These are phyloP conservation scores for Lycorma delicatula DNA, from an alignment of 1,140 invertebrate species.

Conservation along the genomic window DNA sequence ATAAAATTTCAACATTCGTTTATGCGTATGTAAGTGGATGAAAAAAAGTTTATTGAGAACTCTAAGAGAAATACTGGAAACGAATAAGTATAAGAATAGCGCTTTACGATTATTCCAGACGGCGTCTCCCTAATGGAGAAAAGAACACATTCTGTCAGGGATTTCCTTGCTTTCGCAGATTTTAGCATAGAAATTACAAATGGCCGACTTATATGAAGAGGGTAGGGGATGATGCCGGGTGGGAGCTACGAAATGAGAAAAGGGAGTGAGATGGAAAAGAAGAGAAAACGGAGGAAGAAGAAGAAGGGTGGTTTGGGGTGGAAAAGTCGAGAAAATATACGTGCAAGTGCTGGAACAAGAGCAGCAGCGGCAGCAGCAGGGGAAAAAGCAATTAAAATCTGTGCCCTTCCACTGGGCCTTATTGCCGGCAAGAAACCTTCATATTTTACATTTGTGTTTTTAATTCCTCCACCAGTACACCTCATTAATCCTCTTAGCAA, in stretches of 20 bases:
- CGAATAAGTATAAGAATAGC: no score
- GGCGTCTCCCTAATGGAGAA: not conserved
- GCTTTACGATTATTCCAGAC: no score
- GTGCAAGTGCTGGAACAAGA: not conserved
- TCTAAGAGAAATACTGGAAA: no score
- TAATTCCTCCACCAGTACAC: conserved; percentile 9
- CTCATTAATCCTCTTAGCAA: conserved; percentile 17
- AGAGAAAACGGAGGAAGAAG: conserved; percentile 11
- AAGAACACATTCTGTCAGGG: conserved; percentile 20
- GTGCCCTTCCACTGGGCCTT: conserved; percentile 17
- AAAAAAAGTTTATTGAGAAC: no score
- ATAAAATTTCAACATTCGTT: no score
- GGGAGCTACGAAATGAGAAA: conserved; percentile 10
- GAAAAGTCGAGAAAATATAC: conserved; percentile 5
- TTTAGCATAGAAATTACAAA: conserved; percentile 27
- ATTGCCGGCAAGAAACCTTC: conserved; percentile 19
- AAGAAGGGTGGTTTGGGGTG: conserved; percentile 7
- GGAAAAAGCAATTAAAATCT: conserved; percentile 23
- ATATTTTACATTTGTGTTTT: conserved; percentile 17
- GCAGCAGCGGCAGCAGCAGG: conserved; percentile 11
- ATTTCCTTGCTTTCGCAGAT: conserved; percentile 21
- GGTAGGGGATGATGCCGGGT: not conserved
- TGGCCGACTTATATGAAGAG: conserved; percentile 23
- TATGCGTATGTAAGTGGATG: no score
- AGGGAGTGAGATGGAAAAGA: conserved; percentile 10